Evolutionary conservation across 2,797 vertebrate species (phyloP).

Genomic region (Malacoctenus gilli): DNA sequence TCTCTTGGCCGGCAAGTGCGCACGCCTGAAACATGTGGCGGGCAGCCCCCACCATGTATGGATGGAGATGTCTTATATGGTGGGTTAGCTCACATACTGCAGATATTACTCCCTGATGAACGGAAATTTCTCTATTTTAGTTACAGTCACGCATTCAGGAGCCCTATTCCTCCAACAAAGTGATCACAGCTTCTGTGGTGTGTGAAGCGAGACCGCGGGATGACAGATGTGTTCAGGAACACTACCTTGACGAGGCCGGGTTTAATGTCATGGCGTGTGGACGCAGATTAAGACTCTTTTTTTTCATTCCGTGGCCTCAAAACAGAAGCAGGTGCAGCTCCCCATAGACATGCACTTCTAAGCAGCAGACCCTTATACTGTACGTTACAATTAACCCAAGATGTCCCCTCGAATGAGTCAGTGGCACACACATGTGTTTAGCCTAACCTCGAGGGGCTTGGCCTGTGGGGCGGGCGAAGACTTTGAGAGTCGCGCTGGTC

Average conservation of each 20-base stretch:
- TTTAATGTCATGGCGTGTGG: constrained; percentile 32
- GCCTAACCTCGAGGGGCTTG: constrained; percentile 40
- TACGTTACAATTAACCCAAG: constrained; percentile 67
- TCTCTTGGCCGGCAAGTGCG: constrained; percentile 49
- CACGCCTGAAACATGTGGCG: constrained; percentile 59
- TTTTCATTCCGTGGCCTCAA: constrained; percentile 32
- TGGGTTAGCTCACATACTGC: constrained; percentile 15
- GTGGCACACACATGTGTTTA: constrained; percentile 27
- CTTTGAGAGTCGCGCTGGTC: constrained; percentile 44
- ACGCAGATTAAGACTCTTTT: constrained; percentile 27
- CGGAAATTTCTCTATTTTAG: constrained; percentile 38
- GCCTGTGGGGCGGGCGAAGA: constrained; percentile 35
- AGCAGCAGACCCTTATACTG: constrained; percentile 38
- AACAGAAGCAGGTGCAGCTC: constrained; percentile 75
- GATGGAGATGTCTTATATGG: constrained; percentile 34
- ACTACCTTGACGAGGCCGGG: constrained; percentile 40
- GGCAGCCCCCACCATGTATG: constrained; percentile 39
- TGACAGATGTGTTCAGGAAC: constrained; percentile 51
- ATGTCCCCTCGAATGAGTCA: constrained; percentile 63
- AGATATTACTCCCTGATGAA: constrained; percentile 57
- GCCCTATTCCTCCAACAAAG: constrained; percentile 38
- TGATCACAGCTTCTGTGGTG: constrained; percentile 50
- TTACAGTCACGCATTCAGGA: constrained; percentile 32
- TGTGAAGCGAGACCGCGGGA: constrained; percentile 33
- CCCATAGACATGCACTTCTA: constrained; percentile 59